These are phyloP conservation scores for Sebastes oblongus DNA, from an alignment of 2,797 vertebrate species.

Conservation along the genomic window DNA sequence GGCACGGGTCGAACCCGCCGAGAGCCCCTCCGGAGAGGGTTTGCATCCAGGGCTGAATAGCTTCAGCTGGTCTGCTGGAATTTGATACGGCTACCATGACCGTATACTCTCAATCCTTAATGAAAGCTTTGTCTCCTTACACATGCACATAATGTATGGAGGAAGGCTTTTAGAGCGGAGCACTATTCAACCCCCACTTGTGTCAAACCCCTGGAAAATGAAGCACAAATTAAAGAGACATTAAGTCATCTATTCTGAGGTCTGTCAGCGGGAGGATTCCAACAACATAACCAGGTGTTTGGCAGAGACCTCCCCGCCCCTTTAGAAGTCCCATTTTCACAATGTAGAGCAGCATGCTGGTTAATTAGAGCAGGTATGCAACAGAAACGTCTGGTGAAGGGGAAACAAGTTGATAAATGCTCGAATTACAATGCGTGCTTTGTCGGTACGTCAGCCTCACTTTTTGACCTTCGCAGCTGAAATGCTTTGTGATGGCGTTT, in stretches of 20 bases:
- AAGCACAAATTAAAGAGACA: slow-evolving; percentile 23
- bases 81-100: slow-evolving; percentile 59
- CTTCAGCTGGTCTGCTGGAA: slow-evolving; percentile 52
- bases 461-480: slow-evolving; percentile 26
- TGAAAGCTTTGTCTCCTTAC: slow-evolving; percentile 54
- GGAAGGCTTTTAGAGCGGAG: slow-evolving; percentile 19
- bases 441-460: slow-evolving; percentile 14
- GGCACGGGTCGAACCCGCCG: slow-evolving; percentile 36
- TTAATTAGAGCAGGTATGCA: slow-evolving; percentile 46
- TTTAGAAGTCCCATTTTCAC: slow-evolving; percentile 34
- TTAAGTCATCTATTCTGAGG: slow-evolving; percentile 13
- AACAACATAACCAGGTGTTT: slow-evolving; percentile 42
- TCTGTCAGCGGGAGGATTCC: slow-evolving; percentile 25
- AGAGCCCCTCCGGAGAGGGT: slow-evolving; percentile 39
- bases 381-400: slow-evolving; percentile 14
- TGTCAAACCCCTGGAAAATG: slow-evolving; percentile 18
- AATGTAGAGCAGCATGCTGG: slow-evolving; percentile 34
- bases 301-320: slow-evolving; percentile 25
- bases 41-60: slow-evolving; percentile 50
- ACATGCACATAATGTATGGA: slow-evolving; percentile 7
- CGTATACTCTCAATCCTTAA: slow-evolving; percentile 24
- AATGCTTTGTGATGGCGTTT: slow-evolving; percentile 12
- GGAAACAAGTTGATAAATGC: slow-evolving; percentile 31
- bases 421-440: slow-evolving; percentile 25
- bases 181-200: slow-evolving; percentile 9